Base-by-base conservation (phyloP, 1,140 invertebrate genomes). In the Elysia chlorotica region DNA sequence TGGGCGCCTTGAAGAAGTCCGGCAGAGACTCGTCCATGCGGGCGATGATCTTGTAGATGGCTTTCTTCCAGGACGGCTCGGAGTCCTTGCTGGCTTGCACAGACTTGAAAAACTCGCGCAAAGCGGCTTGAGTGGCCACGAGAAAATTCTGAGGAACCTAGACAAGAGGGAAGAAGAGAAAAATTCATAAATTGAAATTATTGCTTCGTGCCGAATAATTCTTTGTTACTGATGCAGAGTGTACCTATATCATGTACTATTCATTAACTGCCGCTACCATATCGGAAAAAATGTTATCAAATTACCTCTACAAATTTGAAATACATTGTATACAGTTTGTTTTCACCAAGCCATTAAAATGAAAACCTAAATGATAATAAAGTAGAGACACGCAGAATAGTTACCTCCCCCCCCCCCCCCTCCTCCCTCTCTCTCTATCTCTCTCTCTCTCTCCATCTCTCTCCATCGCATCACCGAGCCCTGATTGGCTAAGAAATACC, bases 21-120 rank as follows among this genome's bases (percentile, higher is more conserved):
- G 98, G 98, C 76, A 99, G 95, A 53, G 93, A 93, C 88, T 99
- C 97, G 89, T 99, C 98, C 89, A 99, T 91, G 86, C 98, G 92
- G 77, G 97, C 97, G 86, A 99, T 99, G 79, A 99, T 93, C 90
- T 99, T 99, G 91, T 99, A 99, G 88, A 99, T 99, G 78, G 96
- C 93, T 88, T 99, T 99, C 90, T 99, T 99, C 98, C 98, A 99
- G 75, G 96, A 99, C 85, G 98, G 97, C 88, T 99, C 98, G 31
- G 92, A 88, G 89, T 99, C 98, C 88, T 98, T 97, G 74, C 95
- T 95, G 81, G 93, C 91, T 86, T 96, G 93, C 81, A 99, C 95
- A 73, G 98, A 95, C 87, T 96, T 95, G 93, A 96, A 99, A 91
- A 99, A 99, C 89, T 99, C 98, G 73, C 95, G 92, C 72, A 99